Percentiles rank a stretch among this genome's conserved stretches.
These are phyloP conservation scores for Crax fasciolata DNA, from an alignment of 2,797 vertebrate genomes.

Conservation along the genomic window DNA sequence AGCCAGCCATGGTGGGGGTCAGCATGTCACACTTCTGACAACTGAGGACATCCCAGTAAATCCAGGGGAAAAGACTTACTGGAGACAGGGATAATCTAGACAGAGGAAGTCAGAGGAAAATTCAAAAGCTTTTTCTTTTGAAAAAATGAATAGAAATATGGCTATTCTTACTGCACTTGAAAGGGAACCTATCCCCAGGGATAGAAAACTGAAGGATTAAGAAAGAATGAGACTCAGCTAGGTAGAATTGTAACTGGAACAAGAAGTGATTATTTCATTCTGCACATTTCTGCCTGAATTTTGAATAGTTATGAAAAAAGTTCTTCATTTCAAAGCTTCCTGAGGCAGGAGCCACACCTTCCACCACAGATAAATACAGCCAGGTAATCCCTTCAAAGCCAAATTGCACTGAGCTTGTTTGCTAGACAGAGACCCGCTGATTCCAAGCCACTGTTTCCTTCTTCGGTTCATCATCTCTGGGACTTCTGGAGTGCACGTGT, in stretches of 20 bases:
- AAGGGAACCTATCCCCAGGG: neutral
- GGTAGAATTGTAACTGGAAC: neutral
- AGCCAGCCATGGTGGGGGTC: neutral
- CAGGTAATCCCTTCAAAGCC: constrained; percentile 40
- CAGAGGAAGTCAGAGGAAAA: neutral
- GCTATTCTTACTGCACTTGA: neutral
- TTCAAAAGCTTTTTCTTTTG: neutral
- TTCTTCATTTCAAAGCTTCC: neutral
- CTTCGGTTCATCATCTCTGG: neutral
- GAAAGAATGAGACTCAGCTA: neutral
- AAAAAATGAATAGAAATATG: neutral
- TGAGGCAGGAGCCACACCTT: neutral
- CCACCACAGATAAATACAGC: constrained; percentile 13
- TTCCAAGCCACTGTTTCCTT: constrained; percentile 8
- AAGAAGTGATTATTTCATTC: constrained; percentile 15
- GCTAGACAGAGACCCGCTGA: neutral
- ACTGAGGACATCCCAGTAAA: neutral
- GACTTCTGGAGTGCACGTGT: neutral
- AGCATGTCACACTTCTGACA: fast-evolving
- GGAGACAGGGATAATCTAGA: neutral
- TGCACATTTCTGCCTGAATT: neutral
- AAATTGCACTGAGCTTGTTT: neutral
- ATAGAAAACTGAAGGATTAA: neutral
- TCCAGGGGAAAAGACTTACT: neutral
- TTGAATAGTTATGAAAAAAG: neutral